A percentile compares a stretch with the other conserved stretches of the same genome.
Evolutionary conservation across 2,113 vertebrate genomes (phyloP).

Genomic region (Pteruthius melanotis): DNA sequence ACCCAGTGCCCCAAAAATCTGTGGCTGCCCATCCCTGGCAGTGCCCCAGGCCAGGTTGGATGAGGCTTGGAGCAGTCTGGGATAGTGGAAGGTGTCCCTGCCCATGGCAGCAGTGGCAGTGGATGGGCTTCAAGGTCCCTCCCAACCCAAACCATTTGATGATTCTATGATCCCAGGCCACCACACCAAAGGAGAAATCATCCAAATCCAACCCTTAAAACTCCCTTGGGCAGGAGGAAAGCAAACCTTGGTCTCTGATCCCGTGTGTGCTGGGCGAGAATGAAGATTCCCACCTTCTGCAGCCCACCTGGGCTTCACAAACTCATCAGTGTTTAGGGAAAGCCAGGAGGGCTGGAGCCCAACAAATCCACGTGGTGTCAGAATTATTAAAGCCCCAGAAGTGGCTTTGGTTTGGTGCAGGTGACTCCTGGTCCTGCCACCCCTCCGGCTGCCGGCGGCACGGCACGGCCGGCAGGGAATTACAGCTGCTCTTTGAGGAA

Average conservation of each 20-base stretch:
- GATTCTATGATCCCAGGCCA: not conserved
- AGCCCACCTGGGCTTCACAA: not conserved
- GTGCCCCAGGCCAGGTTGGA: not conserved
- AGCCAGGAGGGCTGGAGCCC: not conserved
- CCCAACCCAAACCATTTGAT: not conserved
- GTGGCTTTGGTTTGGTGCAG: not conserved
- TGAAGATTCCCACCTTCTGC: not conserved
- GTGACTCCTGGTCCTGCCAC: not conserved
- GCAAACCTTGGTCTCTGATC: not conserved
- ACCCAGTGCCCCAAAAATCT: not conserved
- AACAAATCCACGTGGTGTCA: fast-evolving
- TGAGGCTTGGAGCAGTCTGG: fast-evolving
- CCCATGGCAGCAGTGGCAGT: not conserved
- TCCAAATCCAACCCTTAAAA: not conserved
- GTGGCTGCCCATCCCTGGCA: not conserved
- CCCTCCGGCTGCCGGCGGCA: fast-evolving
- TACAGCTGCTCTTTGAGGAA: not conserved
- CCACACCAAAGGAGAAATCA: not conserved
- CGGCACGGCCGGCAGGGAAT: fast-evolving
- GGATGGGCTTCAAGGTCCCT: not conserved
- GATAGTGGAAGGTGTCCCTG: not conserved
- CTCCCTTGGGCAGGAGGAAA: not conserved
- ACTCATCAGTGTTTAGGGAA: not conserved
- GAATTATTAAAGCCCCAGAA: not conserved
- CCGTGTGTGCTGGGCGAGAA: not conserved